Conservation (phyloP, 2,888 invertebrate species). For the Athripsodes cinereus region DNA sequence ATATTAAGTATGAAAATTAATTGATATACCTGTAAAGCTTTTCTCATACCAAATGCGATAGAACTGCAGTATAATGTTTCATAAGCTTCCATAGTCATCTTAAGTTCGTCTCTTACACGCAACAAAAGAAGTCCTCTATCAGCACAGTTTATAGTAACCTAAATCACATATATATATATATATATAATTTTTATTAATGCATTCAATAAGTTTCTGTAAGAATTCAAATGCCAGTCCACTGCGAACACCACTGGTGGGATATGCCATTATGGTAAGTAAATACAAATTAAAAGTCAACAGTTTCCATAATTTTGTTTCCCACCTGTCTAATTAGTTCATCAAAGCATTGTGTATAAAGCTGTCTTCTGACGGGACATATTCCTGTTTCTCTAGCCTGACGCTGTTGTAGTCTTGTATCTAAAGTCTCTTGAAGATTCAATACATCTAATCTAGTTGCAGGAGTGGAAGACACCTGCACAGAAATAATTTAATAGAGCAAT, state of each 20-base stretch:
- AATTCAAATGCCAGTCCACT: background rate
- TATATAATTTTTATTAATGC: too few species aligned
- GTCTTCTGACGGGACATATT: slow-evolving; percentile 89
- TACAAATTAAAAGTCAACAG: too few species aligned
- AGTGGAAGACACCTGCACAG: slow-evolving; percentile 81
- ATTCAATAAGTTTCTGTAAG: too few species aligned
- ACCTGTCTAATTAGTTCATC: slow-evolving; percentile 57
- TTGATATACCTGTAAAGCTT: slow-evolving; percentile 80
- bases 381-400: slow-evolving; percentile 95
- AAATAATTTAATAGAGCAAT: too few species aligned
- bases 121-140: slow-evolving; percentile 91
- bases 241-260: too few species aligned
- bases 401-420: slow-evolving; percentile 85
- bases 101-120: slow-evolving; percentile 90
- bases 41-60: slow-evolving; percentile 95
- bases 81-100: slow-evolving; percentile 95
- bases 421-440: slow-evolving; percentile 90
- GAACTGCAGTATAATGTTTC: slow-evolving; percentile 96
- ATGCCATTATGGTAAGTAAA: background rate
- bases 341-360: slow-evolving; percentile 94
- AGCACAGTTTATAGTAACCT: slow-evolving; percentile 95
- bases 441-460: slow-evolving; percentile 95
- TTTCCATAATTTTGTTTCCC: background rate
- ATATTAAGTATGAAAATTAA: too few species aligned
- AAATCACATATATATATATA: slow-evolving; percentile 31